Conservation (phyloP, 2,888 invertebrate species). For the Parnassius smintheus region DNA sequence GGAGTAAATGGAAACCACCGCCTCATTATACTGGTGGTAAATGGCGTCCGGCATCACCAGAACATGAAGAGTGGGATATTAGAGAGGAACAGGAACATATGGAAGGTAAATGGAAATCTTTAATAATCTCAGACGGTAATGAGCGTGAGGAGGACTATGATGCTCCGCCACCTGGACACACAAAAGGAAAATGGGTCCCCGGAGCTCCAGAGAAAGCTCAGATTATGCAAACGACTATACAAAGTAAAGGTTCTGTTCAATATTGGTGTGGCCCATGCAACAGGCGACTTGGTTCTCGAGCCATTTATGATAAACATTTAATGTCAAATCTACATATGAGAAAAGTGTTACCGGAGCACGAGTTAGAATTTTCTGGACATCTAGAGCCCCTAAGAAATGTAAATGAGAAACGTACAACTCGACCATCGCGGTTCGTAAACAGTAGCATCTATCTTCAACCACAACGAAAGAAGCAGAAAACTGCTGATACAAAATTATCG, state of each 20-base stretch:
- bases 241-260: conserved; percentile 78
- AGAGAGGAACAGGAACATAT: conserved; percentile 76
- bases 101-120: conserved; percentile 84
- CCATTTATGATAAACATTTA: conserved; percentile 88
- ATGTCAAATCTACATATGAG: conserved; percentile 87
- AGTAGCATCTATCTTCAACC: conserved; percentile 52
- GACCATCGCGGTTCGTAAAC: conserved; percentile 61
- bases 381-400: conserved; percentile 54
- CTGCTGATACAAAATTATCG: conserved; percentile 36
- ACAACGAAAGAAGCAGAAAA: conserved; percentile 45
- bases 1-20: conserved; percentile 89
- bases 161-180: conserved; percentile 85
- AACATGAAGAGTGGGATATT: conserved; percentile 80
- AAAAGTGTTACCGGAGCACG: conserved; percentile 84
- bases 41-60: conserved; percentile 72
- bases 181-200: conserved; percentile 92
- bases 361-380: conserved; percentile 83
- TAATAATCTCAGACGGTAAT: conserved; percentile 53
- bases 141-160: conserved; percentile 76
- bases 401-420: conserved; percentile 53
- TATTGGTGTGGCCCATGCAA: conserved; percentile 93
- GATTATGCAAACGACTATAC: conserved; percentile 77
- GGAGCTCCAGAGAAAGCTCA: conserved; percentile 80
- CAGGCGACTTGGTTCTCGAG: conserved; percentile 85
- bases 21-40: conserved; percentile 72